Conservation (phyloP, 2,888 invertebrate species). For the Noctuana brunneofusca region DNA sequence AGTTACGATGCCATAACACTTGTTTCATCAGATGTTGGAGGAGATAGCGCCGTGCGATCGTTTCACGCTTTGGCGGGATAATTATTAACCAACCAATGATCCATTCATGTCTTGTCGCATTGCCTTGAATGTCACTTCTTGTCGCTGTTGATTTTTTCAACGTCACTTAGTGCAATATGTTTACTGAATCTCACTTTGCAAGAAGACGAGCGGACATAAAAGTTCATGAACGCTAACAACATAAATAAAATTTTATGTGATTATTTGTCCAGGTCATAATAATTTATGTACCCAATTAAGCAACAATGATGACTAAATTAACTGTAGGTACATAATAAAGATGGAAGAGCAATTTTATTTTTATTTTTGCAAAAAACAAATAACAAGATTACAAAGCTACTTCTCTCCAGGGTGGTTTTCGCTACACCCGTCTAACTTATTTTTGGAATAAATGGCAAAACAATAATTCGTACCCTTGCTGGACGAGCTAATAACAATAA, state of each 20-base stretch:
- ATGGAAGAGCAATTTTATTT: background rate
- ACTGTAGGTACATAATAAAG: too few species aligned
- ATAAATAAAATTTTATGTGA: background rate
- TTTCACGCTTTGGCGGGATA: constrained; percentile 55
- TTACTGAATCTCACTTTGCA: constrained; percentile 20
- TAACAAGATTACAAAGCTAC: background rate
- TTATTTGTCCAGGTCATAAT: background rate
- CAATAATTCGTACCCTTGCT: constrained; percentile 81
- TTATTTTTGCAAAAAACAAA: background rate
- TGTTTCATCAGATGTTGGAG: constrained; percentile 67
- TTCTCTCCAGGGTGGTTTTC: background rate
- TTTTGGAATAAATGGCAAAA: constrained; percentile 77
- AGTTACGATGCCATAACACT: constrained; percentile 73
- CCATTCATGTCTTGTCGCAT: constrained; percentile 45
- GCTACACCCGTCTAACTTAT: constrained; percentile 44
- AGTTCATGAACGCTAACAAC: constrained; percentile 10
- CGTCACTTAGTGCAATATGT: constrained; percentile 6
- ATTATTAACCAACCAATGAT: constrained; percentile 62
- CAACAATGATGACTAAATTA: too few species aligned
- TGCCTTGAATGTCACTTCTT: constrained; percentile 22
- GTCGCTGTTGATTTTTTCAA: constrained; percentile 17
- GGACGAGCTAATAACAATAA: constrained; percentile 81
- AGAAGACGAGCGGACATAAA: background rate
- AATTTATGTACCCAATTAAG: background rate
- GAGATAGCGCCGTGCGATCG: constrained; percentile 59